A percentile compares a stretch with the other conserved stretches of the same genome.
Evolutionary conservation across 2,888 invertebrate species (phyloP).

Genomic region (Selenia dentaria): DNA sequence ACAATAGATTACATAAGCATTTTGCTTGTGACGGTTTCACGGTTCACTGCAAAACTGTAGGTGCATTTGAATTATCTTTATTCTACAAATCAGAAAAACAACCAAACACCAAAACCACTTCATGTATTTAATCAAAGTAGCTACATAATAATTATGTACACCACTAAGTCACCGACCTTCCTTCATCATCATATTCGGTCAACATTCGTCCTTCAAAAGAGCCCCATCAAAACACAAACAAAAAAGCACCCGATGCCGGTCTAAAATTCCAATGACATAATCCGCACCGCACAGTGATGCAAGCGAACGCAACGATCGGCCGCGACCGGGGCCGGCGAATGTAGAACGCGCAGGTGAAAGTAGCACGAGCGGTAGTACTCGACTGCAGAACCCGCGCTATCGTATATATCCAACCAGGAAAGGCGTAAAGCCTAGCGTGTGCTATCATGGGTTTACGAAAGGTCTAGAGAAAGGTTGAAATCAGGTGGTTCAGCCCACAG

Average conservation of each 20-base stretch:
- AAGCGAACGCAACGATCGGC: slow-evolving; percentile 51
- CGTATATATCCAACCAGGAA: slow-evolving; percentile 7
- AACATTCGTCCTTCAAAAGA: slow-evolving; percentile 67
- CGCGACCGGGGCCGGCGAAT: slow-evolving; percentile 53
- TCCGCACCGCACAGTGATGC: slow-evolving; percentile 54
- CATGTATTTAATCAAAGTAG: too few species aligned
- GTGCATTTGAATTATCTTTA: too few species aligned
- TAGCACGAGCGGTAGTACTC: slow-evolving; percentile 46
- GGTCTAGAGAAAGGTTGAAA: neutral
- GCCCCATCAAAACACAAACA: slow-evolving; percentile 38
- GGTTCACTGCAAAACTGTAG: too few species aligned
- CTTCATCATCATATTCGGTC: slow-evolving; percentile 6
- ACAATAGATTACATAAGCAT: too few species aligned
- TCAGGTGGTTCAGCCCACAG: too few species aligned
- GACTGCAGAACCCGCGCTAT: slow-evolving; percentile 1
- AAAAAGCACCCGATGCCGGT: slow-evolving; percentile 42
- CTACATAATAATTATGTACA: too few species aligned
- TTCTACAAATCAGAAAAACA: too few species aligned
- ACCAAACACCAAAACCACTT: too few species aligned
- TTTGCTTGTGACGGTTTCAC: too few species aligned
- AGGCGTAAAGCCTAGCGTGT: neutral
- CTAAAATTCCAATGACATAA: slow-evolving; percentile 72
- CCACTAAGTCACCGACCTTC: too few species aligned
- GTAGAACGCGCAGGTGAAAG: slow-evolving; percentile 74
- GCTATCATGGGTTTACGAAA: neutral